Conservation (phyloP, 2,888 invertebrate genomes). For the Lamellibrachia satsuma region DNA sequence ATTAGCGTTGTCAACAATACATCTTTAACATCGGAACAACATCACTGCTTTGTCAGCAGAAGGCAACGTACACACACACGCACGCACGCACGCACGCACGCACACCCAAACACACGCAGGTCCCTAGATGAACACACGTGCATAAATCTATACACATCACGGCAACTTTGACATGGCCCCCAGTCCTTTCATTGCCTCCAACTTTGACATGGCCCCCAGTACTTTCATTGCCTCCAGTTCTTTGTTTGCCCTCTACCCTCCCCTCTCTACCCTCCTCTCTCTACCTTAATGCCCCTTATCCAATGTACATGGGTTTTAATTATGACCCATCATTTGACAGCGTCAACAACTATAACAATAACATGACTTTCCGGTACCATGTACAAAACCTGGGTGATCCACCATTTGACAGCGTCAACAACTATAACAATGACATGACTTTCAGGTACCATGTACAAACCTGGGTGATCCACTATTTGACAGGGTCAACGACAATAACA, state of each 20-base stretch:
- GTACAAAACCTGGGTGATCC: neutral
- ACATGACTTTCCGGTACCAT: neutral
- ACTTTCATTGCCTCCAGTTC: neutral
- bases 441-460: too few species aligned
- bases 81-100: too few species aligned
- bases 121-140: neutral
- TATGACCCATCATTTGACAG: neutral
- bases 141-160: neutral
- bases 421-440: too few species aligned
- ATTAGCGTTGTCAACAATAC: neutral
- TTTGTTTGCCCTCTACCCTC: neutral
- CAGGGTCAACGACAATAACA: too few species aligned
- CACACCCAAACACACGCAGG: neutral
- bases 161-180: neutral
- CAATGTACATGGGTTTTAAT: neutral
- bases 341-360: neutral
- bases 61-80: neutral
- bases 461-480: too few species aligned
- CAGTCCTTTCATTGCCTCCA: neutral
- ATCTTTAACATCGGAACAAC: neutral
- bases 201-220: too few species aligned
- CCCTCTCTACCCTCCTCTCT: neutral
- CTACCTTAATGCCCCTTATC: neutral
- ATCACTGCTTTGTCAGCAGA: neutral
- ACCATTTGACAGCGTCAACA: too few species aligned